Base-by-base conservation (phyloP, 2,113 vertebrate genomes). In the Eubucco bourcierii region DNA sequence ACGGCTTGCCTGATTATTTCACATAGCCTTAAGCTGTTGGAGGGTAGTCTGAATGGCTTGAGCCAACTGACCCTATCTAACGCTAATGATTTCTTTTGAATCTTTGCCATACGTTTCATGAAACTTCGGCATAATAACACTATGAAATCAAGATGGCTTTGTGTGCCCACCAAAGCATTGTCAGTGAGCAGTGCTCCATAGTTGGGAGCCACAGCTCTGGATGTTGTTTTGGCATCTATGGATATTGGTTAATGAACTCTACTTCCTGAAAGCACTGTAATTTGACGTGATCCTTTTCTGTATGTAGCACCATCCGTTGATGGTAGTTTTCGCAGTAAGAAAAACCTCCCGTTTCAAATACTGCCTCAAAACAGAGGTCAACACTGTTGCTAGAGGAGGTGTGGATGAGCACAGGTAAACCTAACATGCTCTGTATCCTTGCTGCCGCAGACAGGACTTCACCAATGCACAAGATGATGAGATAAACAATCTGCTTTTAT, bases 301-400 rank as follows among this genome's bases (percentile, higher is more conserved):
- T 4, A 1, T 46, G 31, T 55, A 52, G 29, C 4, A 4, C 17
- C 10, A 44, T 17, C 10, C 0, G 0, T 17, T 0, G 0, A 47
- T 63, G 34, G 44, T 87, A 33, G 59, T 8, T 50, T 73, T 59
- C 24, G 56, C 31, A 71, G 28, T 15, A 29, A n/a, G 31, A 24
- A 9, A 73, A 68, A 8, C 39, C 6, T 71, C 44, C 33, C 1
- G 0, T 83, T 75, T 18, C 25, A 64, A 33, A 4, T 31, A 5
- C 0, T 67, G 3, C 5, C 25, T 90, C 18, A 19, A 6, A 50
- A 20, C 65, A 60, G 24, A 28, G 67, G 37, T 12, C 21, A n/a
- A 15, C 27, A 0, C 8, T 20, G 1, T 41, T 1, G 1, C 24
- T 53, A 10, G 27, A 66, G 70, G 33, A 68, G 64, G 13, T 60